These are phyloP conservation scores for Drosophila biarmipes DNA, from an alignment of 1,140 invertebrate species.

Conservation along the genomic window DNA sequence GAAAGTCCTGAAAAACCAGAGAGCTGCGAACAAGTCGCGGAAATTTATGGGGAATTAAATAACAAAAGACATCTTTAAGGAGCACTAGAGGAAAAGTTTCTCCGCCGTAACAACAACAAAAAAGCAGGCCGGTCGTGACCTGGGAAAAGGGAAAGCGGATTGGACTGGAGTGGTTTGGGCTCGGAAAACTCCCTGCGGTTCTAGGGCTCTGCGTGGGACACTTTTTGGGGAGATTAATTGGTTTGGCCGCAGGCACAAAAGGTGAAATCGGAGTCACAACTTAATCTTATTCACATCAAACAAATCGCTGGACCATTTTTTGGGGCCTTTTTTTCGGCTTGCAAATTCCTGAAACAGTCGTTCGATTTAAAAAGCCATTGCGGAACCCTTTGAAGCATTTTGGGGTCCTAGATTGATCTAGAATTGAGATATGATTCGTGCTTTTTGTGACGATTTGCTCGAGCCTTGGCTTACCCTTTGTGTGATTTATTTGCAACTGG, in stretches of 20 bases:
- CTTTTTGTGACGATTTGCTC: neutral
- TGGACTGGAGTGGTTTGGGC: neutral
- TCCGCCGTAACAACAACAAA: slow-evolving; percentile 12
- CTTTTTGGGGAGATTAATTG: slow-evolving; percentile 63
- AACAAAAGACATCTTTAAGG: slow-evolving; percentile 51
- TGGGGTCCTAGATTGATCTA: slow-evolving; percentile 8
- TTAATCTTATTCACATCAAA: slow-evolving; percentile 45
- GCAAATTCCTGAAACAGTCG: neutral
- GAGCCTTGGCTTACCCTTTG: neutral
- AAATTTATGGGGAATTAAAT: slow-evolving; percentile 60
- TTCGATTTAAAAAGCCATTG: slow-evolving; percentile 26
- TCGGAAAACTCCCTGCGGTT: slow-evolving; percentile 18
- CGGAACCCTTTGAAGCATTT: slow-evolving; percentile 17
- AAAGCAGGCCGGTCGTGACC: slow-evolving; percentile 44
- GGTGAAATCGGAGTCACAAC: slow-evolving; percentile 47
- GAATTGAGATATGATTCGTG: slow-evolving; percentile 11
- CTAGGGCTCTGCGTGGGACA: slow-evolving; percentile 21
- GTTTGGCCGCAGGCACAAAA: slow-evolving; percentile 49
- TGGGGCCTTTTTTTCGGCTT: neutral
- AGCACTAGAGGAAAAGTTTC: slow-evolving; percentile 29
- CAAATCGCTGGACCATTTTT: slow-evolving; percentile 24
- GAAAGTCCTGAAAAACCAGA: slow-evolving; percentile 4
- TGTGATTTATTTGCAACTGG: neutral
- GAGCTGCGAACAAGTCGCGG: slow-evolving; percentile 7
- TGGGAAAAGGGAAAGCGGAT: slow-evolving; percentile 45